Conservation (phyloP, 2,888 invertebrate genomes). For the Lepidochrysops patricia region DNA sequence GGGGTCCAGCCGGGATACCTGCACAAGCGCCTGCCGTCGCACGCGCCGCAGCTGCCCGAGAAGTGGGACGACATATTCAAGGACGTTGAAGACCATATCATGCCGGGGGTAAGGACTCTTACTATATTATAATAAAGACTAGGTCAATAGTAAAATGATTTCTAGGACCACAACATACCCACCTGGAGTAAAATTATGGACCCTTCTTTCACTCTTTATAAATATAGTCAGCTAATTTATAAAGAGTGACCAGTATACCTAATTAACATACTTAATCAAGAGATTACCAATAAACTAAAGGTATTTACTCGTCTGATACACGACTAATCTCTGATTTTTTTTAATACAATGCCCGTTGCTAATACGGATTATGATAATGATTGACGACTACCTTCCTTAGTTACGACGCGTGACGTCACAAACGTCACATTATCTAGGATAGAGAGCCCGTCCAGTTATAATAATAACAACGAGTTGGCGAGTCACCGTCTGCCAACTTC, state of each 20-base stretch:
- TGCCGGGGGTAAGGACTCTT: constrained; percentile 88
- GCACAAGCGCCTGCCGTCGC: constrained; percentile 86
- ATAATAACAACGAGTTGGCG: too few species aligned
- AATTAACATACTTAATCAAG: not conserved
- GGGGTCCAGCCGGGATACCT: constrained; percentile 96
- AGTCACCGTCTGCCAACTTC: too few species aligned
- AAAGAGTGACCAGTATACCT: too few species aligned
- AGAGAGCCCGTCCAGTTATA: too few species aligned
- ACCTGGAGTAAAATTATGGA: not conserved
- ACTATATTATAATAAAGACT: not conserved
- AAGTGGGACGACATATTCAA: constrained; percentile 92
- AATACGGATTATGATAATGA: too few species aligned
- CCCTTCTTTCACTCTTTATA: too few species aligned
- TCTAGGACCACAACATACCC: too few species aligned
- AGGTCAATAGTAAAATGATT: not conserved
- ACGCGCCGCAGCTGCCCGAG: constrained; percentile 91
- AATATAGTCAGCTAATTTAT: too few species aligned
- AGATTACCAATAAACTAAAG: not conserved
- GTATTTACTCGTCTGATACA: not conserved
- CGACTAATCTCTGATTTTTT: not conserved
- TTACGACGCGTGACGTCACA: too few species aligned
- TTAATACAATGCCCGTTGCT: not conserved
- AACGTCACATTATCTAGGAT: too few species aligned
- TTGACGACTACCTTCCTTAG: too few species aligned
- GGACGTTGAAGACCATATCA: constrained; percentile 94